These are phyloP conservation scores for Ditula angustiorana DNA, from an alignment of 2,888 invertebrate genomes.

Conservation along the genomic window DNA sequence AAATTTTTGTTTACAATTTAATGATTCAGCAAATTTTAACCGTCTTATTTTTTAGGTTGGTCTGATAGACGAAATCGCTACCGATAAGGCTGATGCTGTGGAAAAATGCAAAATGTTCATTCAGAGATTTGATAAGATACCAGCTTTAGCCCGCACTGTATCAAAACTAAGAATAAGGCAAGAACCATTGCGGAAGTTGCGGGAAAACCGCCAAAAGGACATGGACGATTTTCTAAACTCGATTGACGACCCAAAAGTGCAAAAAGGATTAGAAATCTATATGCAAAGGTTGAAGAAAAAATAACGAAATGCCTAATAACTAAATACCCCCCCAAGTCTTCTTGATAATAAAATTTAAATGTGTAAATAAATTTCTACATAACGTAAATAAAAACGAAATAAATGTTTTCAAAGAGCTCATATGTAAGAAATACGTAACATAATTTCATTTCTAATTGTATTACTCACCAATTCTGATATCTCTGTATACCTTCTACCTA, in stretches of 20 bases:
- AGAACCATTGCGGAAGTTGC: conserved; percentile 79
- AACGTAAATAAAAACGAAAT: too few species aligned
- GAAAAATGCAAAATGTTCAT: conserved; percentile 88
- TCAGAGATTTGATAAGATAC: conserved; percentile 87
- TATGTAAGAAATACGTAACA: too few species aligned
- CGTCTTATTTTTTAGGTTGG: conserved; percentile 79
- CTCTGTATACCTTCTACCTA: too few species aligned
- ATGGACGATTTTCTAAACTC: conserved; percentile 86
- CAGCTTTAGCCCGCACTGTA: conserved; percentile 84
- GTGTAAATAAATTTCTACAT: too few species aligned
- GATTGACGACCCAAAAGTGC: conserved; percentile 87
- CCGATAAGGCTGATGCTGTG: conserved; percentile 88
- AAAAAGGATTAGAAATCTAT: conserved; percentile 90
- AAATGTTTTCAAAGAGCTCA: too few species aligned
- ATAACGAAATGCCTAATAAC: background rate
- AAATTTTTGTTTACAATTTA: background rate
- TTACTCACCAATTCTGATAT: too few species aligned
- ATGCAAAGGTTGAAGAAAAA: conserved; percentile 89
- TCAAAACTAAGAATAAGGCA: conserved; percentile 85
- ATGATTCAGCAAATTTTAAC: background rate
- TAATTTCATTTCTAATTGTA: too few species aligned
- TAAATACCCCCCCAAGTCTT: too few species aligned
- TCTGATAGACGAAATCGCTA: conserved; percentile 90
- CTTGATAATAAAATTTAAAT: too few species aligned
- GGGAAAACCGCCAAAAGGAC: conserved; percentile 87